These are phyloP conservation scores for Nephrotoma flavescens DNA, from an alignment of 2,888 invertebrate species.

Conservation along the genomic window DNA sequence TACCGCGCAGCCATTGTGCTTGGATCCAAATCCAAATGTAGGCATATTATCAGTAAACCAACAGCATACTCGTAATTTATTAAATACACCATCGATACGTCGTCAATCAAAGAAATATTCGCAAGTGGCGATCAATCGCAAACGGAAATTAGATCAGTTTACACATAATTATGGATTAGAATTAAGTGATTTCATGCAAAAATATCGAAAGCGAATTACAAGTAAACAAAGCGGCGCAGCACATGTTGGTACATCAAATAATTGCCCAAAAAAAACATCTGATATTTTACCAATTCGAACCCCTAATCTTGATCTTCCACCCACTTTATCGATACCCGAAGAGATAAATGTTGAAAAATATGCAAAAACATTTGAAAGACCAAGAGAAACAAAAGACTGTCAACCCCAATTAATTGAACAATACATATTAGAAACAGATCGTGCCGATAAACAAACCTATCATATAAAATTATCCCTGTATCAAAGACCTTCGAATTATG, in stretches of 20 bases:
- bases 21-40: constrained; percentile 76
- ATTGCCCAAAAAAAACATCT: constrained; percentile 25
- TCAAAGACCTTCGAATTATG: constrained; percentile 75
- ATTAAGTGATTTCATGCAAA: constrained; percentile 35
- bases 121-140: constrained; percentile 68
- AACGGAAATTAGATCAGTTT: constrained; percentile 73
- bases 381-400: constrained; percentile 40
- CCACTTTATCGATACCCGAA: constrained; percentile 37
- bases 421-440: constrained; percentile 76
- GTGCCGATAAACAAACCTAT: constrained; percentile 51
- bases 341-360: constrained; percentile 28
- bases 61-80: constrained; percentile 56
- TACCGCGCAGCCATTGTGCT: constrained; percentile 72
- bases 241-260: constrained; percentile 17
- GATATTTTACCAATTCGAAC: constrained; percentile 48
- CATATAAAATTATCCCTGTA: constrained; percentile 76
- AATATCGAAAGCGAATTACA: constrained; percentile 25
- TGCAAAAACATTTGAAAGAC: constrained; percentile 32
- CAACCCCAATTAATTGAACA: constrained; percentile 73
- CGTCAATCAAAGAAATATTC: constrained; percentile 65
- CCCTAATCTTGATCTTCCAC: constrained; percentile 44
- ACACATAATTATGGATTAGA: constrained; percentile 67
- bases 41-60: constrained; percentile 59
- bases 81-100: constrained; percentile 58
- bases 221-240: not conserved